Percentiles rank a stretch among this genome's conserved stretches.
These are phyloP conservation scores for Lumbricus terrestris DNA, from an alignment of 2,888 invertebrate genomes.

Conservation along the genomic window DNA sequence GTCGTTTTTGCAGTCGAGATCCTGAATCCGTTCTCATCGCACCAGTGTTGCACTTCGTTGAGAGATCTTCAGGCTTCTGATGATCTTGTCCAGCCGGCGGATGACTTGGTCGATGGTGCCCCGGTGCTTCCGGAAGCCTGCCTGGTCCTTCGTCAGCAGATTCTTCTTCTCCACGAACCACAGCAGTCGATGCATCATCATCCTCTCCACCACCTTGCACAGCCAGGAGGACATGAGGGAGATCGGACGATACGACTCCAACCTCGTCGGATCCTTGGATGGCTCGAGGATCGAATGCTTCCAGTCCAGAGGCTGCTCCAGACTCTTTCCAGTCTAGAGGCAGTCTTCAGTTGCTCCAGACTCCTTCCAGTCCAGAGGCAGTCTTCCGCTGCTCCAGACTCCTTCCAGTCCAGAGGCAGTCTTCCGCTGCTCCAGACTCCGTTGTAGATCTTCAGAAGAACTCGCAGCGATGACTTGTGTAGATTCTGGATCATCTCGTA, in stretches of 20 bases:
- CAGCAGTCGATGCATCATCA: not conserved
- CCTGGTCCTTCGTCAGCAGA: not conserved
- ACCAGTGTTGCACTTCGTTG: too few relatives aligned
- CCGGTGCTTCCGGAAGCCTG: not conserved
- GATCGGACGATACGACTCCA: not conserved
- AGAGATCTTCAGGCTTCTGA: not conserved
- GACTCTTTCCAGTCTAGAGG: too few relatives aligned
- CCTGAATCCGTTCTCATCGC: too few relatives aligned
- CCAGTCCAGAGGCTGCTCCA: too few relatives aligned
- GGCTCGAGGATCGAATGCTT: not conserved
- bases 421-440: not conserved
- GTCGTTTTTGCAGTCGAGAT: too few relatives aligned
- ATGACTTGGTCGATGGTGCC: not conserved
- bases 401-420: not conserved
- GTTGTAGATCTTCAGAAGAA: not conserved
- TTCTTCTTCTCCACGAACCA: not conserved
- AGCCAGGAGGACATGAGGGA: not conserved
- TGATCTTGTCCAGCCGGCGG: not conserved
- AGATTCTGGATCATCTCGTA: not conserved
- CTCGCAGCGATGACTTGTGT: not conserved
- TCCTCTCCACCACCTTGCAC: not conserved
- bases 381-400: too few relatives aligned
- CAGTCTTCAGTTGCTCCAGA: too few relatives aligned
- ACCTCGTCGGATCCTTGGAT: not conserved
- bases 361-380: too few relatives aligned